Base-by-base conservation (phyloP, 1,140 invertebrate genomes). In the Brachionus plicatilis region DNA sequence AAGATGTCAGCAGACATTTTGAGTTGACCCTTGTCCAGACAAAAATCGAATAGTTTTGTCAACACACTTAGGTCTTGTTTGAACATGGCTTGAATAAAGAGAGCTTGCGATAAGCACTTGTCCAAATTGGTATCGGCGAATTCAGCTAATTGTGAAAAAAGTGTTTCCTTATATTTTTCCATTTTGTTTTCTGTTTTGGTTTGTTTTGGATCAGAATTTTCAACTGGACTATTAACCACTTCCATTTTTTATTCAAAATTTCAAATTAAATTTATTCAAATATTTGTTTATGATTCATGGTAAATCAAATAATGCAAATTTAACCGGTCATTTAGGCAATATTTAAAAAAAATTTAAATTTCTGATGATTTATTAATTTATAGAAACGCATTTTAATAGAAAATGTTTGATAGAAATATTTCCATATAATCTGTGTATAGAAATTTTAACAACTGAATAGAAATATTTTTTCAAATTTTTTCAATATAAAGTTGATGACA, bases 81-180 rank as follows among this genome's bases (percentile, higher is more conserved):
- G 20, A 50, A 76, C 45, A 47, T 76, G 45, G 72, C 72, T 29
- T 76, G 72, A 27, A 76, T 76, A 50, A 76, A 76, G 9, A 76
- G 8, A n/a, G 27, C 72, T 76, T 76, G 72, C 11, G 72, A 76
- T 14, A 50, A 76, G 27, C 72, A 76, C 50, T 53, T 47, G 20
- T 76, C 72, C 17, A 50, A 50, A 50, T 76, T 76, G 43, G 43
- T 27, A 41, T 14, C 27, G 20, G 12, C 3, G 5, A 29, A 20
- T 50, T 76, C 72, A 27, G 17, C 14, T 27, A 76, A 33, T 29
- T 50, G 53, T 27, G 8, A 47, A 50, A 76, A 76, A 14, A 76
- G 9, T 29, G 2, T 53, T 76, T 76, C 37, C 27, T 76, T 76
- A 8, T 76, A 50, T 50, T 76, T 47, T 76, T 76, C 45, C 20